These are phyloP conservation scores for mouse (Mus musculus) DNA, from an alignment of 2,113 vertebrate species.

Conservation along the genomic window DNA sequence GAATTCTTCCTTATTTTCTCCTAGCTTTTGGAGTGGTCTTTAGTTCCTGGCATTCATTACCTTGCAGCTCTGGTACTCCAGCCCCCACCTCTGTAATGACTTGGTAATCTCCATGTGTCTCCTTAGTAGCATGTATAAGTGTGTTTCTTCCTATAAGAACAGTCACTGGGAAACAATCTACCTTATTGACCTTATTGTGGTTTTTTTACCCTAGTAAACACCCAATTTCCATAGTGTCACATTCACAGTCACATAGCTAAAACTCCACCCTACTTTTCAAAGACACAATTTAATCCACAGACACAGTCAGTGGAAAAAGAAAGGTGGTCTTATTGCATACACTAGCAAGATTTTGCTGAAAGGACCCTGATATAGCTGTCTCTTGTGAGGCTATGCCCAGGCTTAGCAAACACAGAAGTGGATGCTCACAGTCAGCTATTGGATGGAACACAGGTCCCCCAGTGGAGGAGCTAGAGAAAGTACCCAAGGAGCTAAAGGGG, in stretches of 20 bases:
- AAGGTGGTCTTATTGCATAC: too few species aligned
- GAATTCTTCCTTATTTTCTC: background rate
- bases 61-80: background rate
- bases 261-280: background rate
- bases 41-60: too few species aligned
- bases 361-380: too few species aligned
- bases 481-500: too few species aligned
- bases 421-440: too few species aligned
- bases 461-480: too few species aligned
- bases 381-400: too few species aligned
- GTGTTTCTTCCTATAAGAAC: background rate
- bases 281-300: background rate
- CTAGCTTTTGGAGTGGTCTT: background rate
- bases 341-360: too few species aligned
- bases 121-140: background rate
- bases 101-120: background rate
- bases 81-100: background rate
- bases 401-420: too few species aligned
- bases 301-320: background rate
- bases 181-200: background rate
- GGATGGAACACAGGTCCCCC: too few species aligned
- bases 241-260: background rate
- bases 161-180: background rate
- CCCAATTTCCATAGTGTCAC: background rate
- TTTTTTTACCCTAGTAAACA: background rate